These are phyloP conservation scores for Caenorhabditis panamensis DNA, from an alignment of 2,888 invertebrate genomes.

Conservation along the genomic window DNA sequence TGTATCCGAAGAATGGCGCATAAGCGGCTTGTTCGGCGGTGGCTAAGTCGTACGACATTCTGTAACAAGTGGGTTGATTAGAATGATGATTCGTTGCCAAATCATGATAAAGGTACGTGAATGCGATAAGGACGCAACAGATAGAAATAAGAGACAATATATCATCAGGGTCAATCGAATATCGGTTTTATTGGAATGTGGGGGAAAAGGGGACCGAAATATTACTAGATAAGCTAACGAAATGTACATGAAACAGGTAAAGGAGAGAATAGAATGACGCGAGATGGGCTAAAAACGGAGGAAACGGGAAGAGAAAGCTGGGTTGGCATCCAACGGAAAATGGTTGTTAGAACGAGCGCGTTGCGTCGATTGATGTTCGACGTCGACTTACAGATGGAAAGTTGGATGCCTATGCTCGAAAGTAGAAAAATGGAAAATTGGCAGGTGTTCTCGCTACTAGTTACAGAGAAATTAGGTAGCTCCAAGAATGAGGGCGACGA, in stretches of 20 bases:
- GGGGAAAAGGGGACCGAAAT: slow-evolving; percentile 22
- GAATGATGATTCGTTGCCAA: slow-evolving; percentile 16
- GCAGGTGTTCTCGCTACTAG: slow-evolving; percentile 6
- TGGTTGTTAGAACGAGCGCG: slow-evolving; percentile 24
- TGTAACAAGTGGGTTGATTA: slow-evolving; percentile 22
- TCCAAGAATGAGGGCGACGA: slow-evolving; percentile 99
- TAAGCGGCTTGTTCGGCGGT: slow-evolving; percentile 77
- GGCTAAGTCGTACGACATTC: slow-evolving; percentile 76
- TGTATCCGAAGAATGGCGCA: slow-evolving; percentile 79
- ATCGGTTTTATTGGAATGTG: slow-evolving; percentile 56
- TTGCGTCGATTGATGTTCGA: slow-evolving; percentile 1
- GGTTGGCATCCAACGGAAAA: slow-evolving; percentile 19
- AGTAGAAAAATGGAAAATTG: neutral
- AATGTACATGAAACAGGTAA: slow-evolving; percentile 51
- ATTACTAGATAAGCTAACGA: slow-evolving; percentile 24
- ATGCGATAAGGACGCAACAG: slow-evolving; percentile 42
- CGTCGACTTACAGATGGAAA: slow-evolving; percentile 1
- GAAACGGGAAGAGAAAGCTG: slow-evolving; percentile 33
- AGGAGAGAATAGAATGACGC: slow-evolving; percentile 12
- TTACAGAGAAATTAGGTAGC: slow-evolving; percentile 84
- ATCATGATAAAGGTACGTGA: slow-evolving; percentile 27
- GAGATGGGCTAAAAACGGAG: slow-evolving; percentile 19
- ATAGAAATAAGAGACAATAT: slow-evolving; percentile 12
- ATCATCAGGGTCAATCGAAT: slow-evolving; percentile 25
- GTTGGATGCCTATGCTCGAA: slow-evolving; percentile 7